Evolutionary conservation across 2,113 vertebrate species (phyloP).

Genomic region (Apteryx owenii): DNA sequence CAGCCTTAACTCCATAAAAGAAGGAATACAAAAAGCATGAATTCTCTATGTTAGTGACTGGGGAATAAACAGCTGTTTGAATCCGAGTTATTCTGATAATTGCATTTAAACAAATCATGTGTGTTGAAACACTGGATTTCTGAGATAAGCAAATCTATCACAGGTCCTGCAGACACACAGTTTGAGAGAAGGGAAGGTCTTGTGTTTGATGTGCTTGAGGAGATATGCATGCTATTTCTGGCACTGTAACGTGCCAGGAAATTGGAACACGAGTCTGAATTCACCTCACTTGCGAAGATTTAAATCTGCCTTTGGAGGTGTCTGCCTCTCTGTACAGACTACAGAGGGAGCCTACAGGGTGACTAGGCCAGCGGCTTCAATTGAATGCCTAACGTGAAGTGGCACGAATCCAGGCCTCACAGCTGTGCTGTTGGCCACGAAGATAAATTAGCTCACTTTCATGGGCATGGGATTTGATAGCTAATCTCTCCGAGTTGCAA

Average conservation of each 20-base stretch:
- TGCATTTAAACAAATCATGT: conserved; percentile 40
- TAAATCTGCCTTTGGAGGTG: not conserved
- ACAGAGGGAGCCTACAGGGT: not conserved
- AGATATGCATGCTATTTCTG: not conserved
- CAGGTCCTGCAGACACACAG: not conserved
- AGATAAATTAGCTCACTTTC: not conserved
- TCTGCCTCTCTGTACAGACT: not conserved
- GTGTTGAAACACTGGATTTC: not conserved
- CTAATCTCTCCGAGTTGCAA: not conserved
- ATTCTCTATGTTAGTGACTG: not conserved
- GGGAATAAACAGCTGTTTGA: not conserved
- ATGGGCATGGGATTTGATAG: accelerated
- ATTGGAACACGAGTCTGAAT: not conserved
- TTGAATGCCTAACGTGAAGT: not conserved
- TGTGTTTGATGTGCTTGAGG: not conserved
- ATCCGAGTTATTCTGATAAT: conserved; percentile 4
- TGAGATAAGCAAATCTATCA: conserved; percentile 25
- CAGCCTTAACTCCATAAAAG: not conserved
- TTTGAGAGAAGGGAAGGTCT: not conserved
- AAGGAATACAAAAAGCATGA: not conserved
- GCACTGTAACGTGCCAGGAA: not conserved
- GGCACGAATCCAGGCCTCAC: not conserved
- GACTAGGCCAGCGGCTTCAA: not conserved
- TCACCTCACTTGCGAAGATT: not conserved
- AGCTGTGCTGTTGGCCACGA: not conserved